Base-by-base conservation (phyloP, 35 echinoderm and acorn worm species). In the Anneissia japonica region DNA sequence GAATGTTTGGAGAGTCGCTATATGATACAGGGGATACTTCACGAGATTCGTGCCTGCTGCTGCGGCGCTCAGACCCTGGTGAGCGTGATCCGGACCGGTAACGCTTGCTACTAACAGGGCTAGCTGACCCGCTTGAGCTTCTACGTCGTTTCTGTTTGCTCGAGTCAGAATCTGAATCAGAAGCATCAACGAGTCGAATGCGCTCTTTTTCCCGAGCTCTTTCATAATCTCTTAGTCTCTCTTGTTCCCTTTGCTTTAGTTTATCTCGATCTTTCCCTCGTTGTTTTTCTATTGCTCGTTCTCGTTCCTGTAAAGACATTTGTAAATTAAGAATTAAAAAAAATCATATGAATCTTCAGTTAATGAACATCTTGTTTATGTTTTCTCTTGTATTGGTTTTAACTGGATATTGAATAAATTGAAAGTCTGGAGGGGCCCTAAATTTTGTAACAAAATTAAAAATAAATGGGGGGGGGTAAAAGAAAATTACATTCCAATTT, bases 191-290 rank as follows among this genome's bases (percentile, higher is more conserved):
- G 4, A 97, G 77, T 35, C 95, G 77, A 26, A 91, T 89, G 30
- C 91, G 81, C 38, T 98, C 95, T 9, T 87, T 88, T 32, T 93
- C 92, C 31, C 95, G 39, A 21, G 91, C 91, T 40, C 90, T 90
- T 83, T 94, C 95, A 51, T 85, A 98, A 28, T 98, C 95, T 26
- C 92, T 79, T 17, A 94, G 13, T 87, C 95, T 72, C 16, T 93
- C 88, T 14, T 82, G 73, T 28, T 83, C 91, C 73, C 88, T 97
- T 46, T 86, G 89, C 89, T 89, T 88, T 21, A 86, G 74, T 40
- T 87, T 83, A n/a, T 94, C 93, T 37, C 91, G 91, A 31, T 94
- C 93, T 46, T 90, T 89, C 11, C 31, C 88, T 40, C 77, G 91
- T 81, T 91, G 88, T 46, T 86, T 91, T 75, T 93, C 95, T 37